These are phyloP conservation scores for Pachyrhynchus sulphureomaculatus DNA, from an alignment of 1,140 invertebrate species.

Conservation along the genomic window DNA sequence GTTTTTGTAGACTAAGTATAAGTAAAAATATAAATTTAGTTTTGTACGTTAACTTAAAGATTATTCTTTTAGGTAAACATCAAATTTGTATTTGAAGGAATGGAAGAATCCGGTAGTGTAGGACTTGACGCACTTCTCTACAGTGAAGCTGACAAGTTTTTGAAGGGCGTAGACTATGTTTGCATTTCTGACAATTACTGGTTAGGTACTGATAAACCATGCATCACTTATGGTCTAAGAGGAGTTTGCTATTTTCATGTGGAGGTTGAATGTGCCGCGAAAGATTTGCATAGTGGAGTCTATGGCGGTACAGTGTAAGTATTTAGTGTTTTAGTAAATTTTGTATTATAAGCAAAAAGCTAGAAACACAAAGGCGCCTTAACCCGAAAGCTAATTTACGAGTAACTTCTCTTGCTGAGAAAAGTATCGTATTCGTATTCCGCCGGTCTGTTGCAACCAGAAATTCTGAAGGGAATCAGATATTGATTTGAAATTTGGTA, in stretches of 20 bases:
- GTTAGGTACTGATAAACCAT: constrained; percentile 94
- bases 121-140: constrained; percentile 87
- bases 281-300: constrained; percentile 94
- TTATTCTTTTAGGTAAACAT: constrained; percentile 73
- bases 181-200: constrained; percentile 99
- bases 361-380: too few species aligned
- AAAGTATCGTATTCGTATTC: too few species aligned
- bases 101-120: constrained; percentile 97
- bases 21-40: too few species aligned
- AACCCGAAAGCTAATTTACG: too few species aligned
- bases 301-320: constrained; percentile 87
- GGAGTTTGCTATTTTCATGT: constrained; percentile 94
- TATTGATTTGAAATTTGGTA: too few species aligned
- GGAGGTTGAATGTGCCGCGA: constrained; percentile 84
- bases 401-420: too few species aligned
- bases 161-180: constrained; percentile 87
- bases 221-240: constrained; percentile 94
- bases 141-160: constrained; percentile 74
- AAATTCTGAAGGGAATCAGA: too few species aligned
- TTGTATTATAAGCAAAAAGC: too few species aligned
- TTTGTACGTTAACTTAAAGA: too few species aligned
- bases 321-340: too few species aligned
- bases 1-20: too few species aligned
- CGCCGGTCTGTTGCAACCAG: too few species aligned
- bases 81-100: constrained; percentile 97